phyloP scores from a whole-genome alignment of 2,113 vertebrate species.

The Nipponia nippon region DNA sequence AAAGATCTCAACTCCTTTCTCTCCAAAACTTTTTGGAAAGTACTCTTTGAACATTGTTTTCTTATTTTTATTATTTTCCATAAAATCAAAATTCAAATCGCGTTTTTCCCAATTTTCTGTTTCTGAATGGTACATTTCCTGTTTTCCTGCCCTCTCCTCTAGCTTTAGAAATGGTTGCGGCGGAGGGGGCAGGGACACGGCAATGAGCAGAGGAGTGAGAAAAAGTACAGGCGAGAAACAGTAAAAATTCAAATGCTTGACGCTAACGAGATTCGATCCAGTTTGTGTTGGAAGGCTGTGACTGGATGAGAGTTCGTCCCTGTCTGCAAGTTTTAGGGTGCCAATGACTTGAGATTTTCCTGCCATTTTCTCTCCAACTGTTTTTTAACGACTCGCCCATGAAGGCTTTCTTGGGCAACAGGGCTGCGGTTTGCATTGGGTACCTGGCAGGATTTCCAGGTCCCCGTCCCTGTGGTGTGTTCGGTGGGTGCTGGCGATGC shows the following conservation, averaged over 20 bases:
- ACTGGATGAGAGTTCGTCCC: not conserved
- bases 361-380: not conserved
- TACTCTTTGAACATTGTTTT: not conserved
- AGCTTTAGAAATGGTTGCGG: not conserved
- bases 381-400: fast-evolving
- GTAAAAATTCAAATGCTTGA: not conserved
- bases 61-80: not conserved
- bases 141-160: not conserved
- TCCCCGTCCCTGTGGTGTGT: fast-evolving
- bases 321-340: not conserved
- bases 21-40: not conserved
- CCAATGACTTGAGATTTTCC: not conserved
- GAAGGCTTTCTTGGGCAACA: not conserved
- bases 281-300: not conserved
- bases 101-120: not conserved
- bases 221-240: not conserved
- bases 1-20: not conserved
- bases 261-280: not conserved
- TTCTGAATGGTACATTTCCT: not conserved
- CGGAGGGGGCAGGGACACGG: not conserved
- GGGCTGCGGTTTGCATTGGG: not conserved
- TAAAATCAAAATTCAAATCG: not conserved
- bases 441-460: not conserved
- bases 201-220: not conserved
- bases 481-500: not conserved